phyloP scores from a whole-genome alignment of 2,113 vertebrate genomes.

The Oreochromis niloticus region DNA sequence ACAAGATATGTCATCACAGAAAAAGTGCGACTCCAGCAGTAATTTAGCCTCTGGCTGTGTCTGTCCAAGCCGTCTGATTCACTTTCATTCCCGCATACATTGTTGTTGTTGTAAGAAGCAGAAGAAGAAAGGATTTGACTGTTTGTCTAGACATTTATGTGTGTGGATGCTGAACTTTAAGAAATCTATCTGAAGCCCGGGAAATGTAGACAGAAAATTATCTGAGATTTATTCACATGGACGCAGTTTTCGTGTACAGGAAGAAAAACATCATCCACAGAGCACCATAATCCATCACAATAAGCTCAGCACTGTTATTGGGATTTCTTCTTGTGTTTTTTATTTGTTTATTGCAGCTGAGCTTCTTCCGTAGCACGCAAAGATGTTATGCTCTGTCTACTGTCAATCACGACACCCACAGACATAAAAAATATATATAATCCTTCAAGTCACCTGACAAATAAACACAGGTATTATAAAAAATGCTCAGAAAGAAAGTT shows the following conservation, averaged over 20 bases:
- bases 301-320: constrained; percentile 7
- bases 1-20: neutral
- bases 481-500: neutral
- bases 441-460: neutral
- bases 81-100: neutral
- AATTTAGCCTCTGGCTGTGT: neutral
- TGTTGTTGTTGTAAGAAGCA: neutral
- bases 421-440: neutral
- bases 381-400: neutral
- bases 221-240: neutral
- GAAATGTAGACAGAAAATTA: neutral
- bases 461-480: neutral
- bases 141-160: neutral
- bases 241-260: neutral
- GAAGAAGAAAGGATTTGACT: neutral
- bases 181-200: neutral
- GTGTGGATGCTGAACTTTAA: neutral
- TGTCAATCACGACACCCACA: neutral
- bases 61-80: neutral
- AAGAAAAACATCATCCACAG: neutral
- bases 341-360: neutral
- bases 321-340: constrained; percentile 2
- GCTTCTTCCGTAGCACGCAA: neutral
- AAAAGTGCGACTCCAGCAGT: neutral
- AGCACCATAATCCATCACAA: constrained; percentile 23